Base-by-base conservation (phyloP, 1,140 invertebrate species). In the Drosophila biarmipes region DNA sequence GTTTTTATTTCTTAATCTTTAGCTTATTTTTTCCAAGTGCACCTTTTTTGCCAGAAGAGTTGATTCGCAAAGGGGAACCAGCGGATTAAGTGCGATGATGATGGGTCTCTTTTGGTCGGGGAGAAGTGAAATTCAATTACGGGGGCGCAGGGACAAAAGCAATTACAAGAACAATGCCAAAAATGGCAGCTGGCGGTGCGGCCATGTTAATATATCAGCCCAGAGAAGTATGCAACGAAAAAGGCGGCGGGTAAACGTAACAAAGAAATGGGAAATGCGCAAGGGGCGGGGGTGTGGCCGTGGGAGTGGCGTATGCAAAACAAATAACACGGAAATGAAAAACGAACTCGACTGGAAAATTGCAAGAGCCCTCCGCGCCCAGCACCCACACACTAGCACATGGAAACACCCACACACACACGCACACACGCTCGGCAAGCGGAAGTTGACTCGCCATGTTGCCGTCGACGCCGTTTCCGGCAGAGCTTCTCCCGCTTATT, bases 261-360 rank as follows among this genome's bases (percentile, higher is more conserved):
- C 55, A 73, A 77, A 66, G 55, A 53, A 57, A 38, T 63, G 45
- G 8, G 1, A 31, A 31, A 31, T 2, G 29, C 0, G 8, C 24
- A 27, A 8, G 7, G 29, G 29, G 8, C 7, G 6, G 2, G 29
- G 40, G 24, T 29, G 31, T 53, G 38, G 34, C 24, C 15, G 56
- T 37, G 17, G 53, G 52, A 43, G 73, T 45, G 72, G 59, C 46
- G 46, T 45, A 87, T 89, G 79, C 69, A 89, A 87, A 87, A 77
- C 84, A 87, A 87, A 87, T 89, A 87, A 84, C 58, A 87, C 58
- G 75, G 84, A 87, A 87, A 89, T 89, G 84, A 87, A 89, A 87
- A 84, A 84, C 75, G 82, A 87, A 87, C 84, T 77, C 82, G 57
- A 79, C 84, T 89, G 84, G 79, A 87, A 87, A 89, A 87, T 84